Evolutionary conservation across 2,113 vertebrate genomes (phyloP).

Genomic region (Hystrix brachyura): DNA sequence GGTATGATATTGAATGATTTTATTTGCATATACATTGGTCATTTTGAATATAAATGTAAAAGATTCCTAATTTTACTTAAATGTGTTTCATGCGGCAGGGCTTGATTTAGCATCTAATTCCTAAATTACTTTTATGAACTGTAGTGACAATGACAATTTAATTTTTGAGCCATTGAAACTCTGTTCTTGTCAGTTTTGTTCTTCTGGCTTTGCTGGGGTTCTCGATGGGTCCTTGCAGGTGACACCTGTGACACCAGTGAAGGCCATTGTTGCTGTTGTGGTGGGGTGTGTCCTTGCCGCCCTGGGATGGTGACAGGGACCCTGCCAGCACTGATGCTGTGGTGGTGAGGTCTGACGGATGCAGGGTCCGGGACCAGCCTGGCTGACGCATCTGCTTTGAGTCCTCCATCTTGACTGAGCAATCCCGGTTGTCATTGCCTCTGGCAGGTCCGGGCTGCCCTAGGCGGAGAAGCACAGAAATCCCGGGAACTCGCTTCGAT

Average conservation of each 20-base stretch:
- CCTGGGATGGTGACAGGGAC: accelerated
- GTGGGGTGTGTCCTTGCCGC: too few relatives aligned
- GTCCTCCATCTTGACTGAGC: too few relatives aligned
- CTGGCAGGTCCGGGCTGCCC: not conserved
- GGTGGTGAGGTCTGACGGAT: not conserved
- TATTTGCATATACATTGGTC: not conserved
- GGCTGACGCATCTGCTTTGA: not conserved
- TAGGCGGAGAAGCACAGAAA: not conserved
- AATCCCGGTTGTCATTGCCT: not conserved
- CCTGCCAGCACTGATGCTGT: accelerated
- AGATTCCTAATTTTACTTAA: not conserved
- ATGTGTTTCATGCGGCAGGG: not conserved
- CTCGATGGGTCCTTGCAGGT: not conserved
- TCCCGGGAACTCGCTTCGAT: not conserved
- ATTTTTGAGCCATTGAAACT: not conserved
- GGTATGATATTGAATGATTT: not conserved
- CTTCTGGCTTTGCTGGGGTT: not conserved
- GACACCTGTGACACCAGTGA: too few relatives aligned
- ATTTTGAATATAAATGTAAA: not conserved
- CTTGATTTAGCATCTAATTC: not conserved
- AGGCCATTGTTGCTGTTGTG: not conserved
- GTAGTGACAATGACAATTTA: not conserved
- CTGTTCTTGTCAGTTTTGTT: not conserved
- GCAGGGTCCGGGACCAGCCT: accelerated
- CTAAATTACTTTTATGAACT: not conserved